Base-by-base conservation (phyloP, 1,140 invertebrate genomes). In the Berghia stephanieae region DNA sequence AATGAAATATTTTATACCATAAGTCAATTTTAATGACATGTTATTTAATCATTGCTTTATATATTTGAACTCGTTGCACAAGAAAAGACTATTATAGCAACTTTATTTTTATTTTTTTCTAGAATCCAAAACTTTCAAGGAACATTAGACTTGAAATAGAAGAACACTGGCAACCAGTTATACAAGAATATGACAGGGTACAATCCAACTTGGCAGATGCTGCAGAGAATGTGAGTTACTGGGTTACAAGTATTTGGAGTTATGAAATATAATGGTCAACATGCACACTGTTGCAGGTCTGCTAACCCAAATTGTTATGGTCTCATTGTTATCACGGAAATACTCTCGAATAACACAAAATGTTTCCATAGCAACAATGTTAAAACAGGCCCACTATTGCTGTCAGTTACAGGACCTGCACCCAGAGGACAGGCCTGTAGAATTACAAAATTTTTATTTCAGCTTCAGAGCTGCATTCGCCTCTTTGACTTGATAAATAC, bases 141-240 rank as follows among this genome's bases (percentile, higher is more conserved):
- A 85, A 92, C 74, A 87, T 93, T 0, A 94, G 94, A 85, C 91
- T 91, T 76, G 86, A 93, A 80, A 94, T 95, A 66, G 94, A 95
- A 86, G 82, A 88, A 1, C 91, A 93, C 85, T 95, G 94, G 94
- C 89, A 88, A 52, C 84, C 92, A 52, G 92, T 92, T 86, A 84
- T 94, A 24, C 86, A 90, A 63, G 80, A 80, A 44, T 76, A 85
- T 2, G 86, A 89, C 31, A 90, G 86, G 63, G 80, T 90, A 73
- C 82, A 87, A 68, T 84, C 79, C 78, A 69, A 77, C 52, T 13
- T 34, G 13, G 63, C 88, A 76, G 85, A 91, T 18, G 42, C 60
- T 34, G 3, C 43, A 73, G 63, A 52, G 44, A 49, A 67, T n/a
- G 60, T 73, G 2, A 38, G 55, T 60, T 3, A n/a, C n/a, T n/a